These are phyloP conservation scores for Drosophila willistoni DNA, from an alignment of 1,140 invertebrate genomes.

Conservation along the genomic window DNA sequence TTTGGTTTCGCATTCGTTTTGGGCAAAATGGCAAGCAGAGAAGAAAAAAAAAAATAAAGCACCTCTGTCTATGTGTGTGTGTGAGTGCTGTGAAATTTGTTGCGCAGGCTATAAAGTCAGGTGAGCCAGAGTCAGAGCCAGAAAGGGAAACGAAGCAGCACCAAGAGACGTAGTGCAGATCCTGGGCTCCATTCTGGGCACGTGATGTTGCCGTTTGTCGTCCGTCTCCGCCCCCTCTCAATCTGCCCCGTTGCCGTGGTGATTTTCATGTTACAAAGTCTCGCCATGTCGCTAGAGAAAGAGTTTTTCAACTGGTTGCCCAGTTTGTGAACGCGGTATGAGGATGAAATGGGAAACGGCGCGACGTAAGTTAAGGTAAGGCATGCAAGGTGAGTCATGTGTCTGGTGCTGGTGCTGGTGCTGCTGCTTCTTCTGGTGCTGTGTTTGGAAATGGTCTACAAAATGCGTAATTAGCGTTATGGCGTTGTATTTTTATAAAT, in stretches of 20 bases:
- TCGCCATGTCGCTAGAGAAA: constrained; percentile 35
- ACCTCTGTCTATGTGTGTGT: constrained; percentile 18
- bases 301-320: constrained; percentile 44
- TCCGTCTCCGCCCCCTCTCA: constrained; percentile 17
- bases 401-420: constrained; percentile 32
- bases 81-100: constrained; percentile 61
- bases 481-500: constrained; percentile 52
- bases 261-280: constrained; percentile 79
- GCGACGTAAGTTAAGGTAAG: neutral
- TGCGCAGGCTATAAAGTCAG: constrained; percentile 74
- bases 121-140: constrained; percentile 19
- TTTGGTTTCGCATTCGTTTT: constrained; percentile 76
- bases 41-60: neutral
- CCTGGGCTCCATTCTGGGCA: constrained; percentile 53
- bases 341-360: too few species aligned
- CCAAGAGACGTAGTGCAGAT: constrained; percentile 14
- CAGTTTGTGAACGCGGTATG: neutral
- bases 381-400: constrained; percentile 45
- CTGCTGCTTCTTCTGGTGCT: constrained; percentile 25
- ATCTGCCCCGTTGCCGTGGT: constrained; percentile 56
- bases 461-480: constrained; percentile 80
- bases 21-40: constrained; percentile 54
- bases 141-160: neutral
- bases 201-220: constrained; percentile 73
- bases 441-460: constrained; percentile 70